phyloP scores from a whole-genome alignment of 2,113 vertebrate genomes.

The Macrotis lagotis region DNA sequence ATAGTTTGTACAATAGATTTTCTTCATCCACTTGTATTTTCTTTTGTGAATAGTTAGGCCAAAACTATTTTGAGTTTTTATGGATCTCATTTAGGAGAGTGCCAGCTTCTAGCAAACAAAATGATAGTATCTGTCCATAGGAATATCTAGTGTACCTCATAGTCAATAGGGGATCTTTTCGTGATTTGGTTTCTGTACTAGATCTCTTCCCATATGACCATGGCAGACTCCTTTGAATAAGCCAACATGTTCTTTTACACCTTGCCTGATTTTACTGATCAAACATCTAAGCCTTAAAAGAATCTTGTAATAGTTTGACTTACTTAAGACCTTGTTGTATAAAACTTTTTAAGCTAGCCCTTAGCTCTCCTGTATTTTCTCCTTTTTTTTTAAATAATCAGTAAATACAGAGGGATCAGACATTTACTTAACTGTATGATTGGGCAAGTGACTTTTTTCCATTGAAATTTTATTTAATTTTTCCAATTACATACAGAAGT shows the following conservation, averaged over 20 bases:
- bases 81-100: background rate
- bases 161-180: background rate
- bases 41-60: background rate
- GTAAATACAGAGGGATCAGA: background rate
- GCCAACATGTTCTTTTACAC: background rate
- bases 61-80: background rate
- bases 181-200: background rate
- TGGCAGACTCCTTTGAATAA: background rate
- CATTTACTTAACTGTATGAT: background rate
- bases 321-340: background rate
- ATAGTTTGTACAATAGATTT: background rate
- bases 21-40: background rate
- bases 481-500: no score
- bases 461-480: no score
- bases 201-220: background rate
- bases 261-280: background rate
- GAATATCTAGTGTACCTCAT: background rate
- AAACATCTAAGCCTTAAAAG: background rate
- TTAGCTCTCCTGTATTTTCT: background rate
- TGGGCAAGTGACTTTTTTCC: background rate
- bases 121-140: background rate
- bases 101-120: background rate
- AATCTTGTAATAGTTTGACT: background rate
- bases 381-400: background rate
- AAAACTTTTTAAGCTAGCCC: background rate